phyloP scores from a whole-genome alignment of 2,113 vertebrate species.

The Microcebus lehilahytsara region DNA sequence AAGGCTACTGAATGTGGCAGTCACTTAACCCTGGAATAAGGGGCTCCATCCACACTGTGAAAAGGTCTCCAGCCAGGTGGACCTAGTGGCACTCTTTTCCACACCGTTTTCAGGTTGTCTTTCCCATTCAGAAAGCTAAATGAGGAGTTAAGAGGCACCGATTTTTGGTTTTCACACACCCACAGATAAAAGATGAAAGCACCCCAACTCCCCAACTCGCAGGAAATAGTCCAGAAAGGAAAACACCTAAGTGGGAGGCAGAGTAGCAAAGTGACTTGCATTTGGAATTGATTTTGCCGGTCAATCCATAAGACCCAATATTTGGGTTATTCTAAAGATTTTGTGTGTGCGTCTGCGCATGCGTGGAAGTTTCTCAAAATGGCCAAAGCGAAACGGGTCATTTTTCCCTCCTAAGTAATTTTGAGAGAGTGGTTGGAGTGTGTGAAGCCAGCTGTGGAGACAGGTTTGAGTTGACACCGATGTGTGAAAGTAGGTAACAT shows the following conservation, averaged over 20 bases:
- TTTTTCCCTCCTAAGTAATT: slow-evolving; percentile 30
- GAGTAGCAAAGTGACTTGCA: background rate
- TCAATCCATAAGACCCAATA: background rate
- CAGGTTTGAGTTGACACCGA: background rate
- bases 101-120: background rate
- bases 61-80: background rate
- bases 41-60: background rate
- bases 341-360: background rate
- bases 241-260: background rate
- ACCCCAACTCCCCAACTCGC: background rate
- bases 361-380: background rate
- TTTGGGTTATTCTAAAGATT: background rate
- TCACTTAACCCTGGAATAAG: background rate
- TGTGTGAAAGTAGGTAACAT: background rate
- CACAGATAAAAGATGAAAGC: background rate
- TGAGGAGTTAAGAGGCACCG: background rate
- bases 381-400: background rate
- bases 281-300: background rate
- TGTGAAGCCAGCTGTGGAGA: background rate
- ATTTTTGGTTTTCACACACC: background rate
- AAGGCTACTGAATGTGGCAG: background rate
- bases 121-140: background rate
- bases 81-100: rapidly evolving
- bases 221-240: background rate
- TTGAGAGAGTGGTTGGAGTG: background rate